Conservation (phyloP, 2,888 invertebrate genomes). For the Saturnia japonica region DNA sequence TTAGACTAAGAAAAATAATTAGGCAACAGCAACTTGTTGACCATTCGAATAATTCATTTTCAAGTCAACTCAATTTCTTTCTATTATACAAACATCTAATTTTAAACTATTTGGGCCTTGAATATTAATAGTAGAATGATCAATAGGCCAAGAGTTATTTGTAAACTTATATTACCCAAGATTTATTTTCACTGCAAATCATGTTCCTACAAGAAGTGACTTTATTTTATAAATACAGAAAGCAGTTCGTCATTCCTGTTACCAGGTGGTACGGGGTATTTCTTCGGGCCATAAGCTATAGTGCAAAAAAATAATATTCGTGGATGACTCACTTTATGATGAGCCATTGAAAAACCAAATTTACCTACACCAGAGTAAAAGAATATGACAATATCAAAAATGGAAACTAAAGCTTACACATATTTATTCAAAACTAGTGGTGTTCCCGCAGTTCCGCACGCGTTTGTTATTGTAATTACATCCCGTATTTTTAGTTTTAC, state of each 20-base stretch:
- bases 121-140: constrained; percentile 7
- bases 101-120: neutral
- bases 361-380: neutral
- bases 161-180: neutral
- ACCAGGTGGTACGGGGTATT: neutral
- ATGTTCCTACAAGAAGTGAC: neutral
- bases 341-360: neutral
- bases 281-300: neutral
- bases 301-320: neutral
- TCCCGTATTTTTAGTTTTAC: too few species aligned
- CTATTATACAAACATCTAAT: neutral
- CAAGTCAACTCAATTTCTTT: neutral
- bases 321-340: neutral
- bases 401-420: neutral
- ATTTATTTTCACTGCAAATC: neutral
- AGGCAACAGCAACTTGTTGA: neutral
- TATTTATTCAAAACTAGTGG: neutral
- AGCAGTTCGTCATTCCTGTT: neutral
- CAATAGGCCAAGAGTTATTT: neutral
- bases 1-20: neutral
- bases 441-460: too few species aligned
- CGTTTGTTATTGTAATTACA: too few species aligned
- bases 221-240: neutral
- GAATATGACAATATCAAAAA: neutral
- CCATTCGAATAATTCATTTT: neutral